Evolutionary conservation across 2,797 vertebrate genomes (phyloP).

Genomic region (Tapirus indicus): DNA sequence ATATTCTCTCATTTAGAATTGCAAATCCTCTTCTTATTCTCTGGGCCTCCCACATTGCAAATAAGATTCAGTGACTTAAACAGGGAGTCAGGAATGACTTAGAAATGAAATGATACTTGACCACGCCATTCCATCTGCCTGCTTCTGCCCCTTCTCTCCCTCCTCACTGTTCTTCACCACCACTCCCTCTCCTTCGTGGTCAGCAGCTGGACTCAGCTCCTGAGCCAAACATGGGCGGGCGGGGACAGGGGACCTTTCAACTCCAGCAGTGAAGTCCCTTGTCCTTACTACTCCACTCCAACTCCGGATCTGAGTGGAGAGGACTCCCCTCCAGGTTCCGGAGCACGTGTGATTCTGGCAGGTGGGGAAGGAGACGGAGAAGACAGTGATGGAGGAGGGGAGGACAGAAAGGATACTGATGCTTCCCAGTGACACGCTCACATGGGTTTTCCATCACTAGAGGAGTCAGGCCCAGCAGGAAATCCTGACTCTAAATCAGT

Average conservation of each 20-base stretch:
- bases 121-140: rapidly evolving
- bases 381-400: background rate
- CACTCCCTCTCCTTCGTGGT: rapidly evolving
- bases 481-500: background rate
- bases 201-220: rapidly evolving
- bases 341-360: rapidly evolving
- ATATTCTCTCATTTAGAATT: background rate
- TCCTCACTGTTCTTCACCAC: background rate
- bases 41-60: background rate
- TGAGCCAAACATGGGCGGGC: rapidly evolving
- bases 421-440: rapidly evolving
- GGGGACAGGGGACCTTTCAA: background rate
- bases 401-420: rapidly evolving
- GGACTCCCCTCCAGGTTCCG: rapidly evolving
- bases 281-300: rapidly evolving
- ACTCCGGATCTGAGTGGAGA: background rate
- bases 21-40: rapidly evolving
- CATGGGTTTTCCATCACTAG: rapidly evolving
- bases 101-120: background rate
- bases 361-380: background rate
- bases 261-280: background rate
- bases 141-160: rapidly evolving
- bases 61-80: background rate
- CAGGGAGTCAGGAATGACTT: rapidly evolving
- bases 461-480: too few species aligned